Evolutionary conservation across 2,888 invertebrate genomes (phyloP), one percentile per base, ranked within the genome.

Genomic region (Nebria salina): DNA sequence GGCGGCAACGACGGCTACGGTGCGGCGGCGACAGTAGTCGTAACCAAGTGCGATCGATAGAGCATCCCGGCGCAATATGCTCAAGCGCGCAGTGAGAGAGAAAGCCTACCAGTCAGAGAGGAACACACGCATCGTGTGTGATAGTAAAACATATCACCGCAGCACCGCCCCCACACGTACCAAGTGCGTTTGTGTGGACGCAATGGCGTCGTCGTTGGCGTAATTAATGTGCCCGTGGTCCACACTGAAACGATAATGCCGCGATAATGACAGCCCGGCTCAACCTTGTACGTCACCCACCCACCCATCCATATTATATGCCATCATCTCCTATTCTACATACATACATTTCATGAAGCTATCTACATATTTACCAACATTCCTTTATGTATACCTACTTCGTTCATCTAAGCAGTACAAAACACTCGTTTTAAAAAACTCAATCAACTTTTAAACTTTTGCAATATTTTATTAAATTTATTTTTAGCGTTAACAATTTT

Each of bases 211-310:
- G 73, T 75, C 75, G 80, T 75, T 75, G 73, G n/a, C 41, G 73
- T 88, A 88, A 88, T 88, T 88, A 88, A 88, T 88, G 88, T 86
- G 86, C 85, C 85, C 86, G 88, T 86, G 89, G 88, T 88, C 87
- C 85, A 86, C 88, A 88, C 87, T 89, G 89, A 89, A 89, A 89
- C 88, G 89, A 88, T 89, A 89, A 89, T 89, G 88, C 89, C 89
- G 89, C 89, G 87, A 89, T 91, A 91, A 91, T 91, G 89, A 90
- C 87, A 86, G 87, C 86, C 13, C 84, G 82, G 87, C 87, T 88
- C 89, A 88, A 88, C 88, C 88, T 87, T 90, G 90, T 89, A 88
- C 86, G 85, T 79, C 82, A 82, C 74, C 82, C 81, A 41, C 41
- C 65, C 11, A 77, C 43, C 65, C 78, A 81, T 74, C 54, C 78